Conservation (phyloP, 2,888 invertebrate genomes). For the Epinotia demarniana region DNA sequence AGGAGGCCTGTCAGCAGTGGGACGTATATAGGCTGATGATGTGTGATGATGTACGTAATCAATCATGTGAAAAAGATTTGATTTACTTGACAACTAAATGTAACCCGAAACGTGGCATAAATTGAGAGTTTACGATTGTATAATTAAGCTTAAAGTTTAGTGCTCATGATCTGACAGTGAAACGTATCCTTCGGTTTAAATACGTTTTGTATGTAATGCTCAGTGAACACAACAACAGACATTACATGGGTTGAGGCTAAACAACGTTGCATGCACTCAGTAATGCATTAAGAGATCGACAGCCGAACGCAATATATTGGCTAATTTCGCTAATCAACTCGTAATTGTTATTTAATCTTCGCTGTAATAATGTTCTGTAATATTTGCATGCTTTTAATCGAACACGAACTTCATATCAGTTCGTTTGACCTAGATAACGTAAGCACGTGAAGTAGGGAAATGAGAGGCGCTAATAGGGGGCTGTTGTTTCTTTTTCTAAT, state of each 20-base stretch:
- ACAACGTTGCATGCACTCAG: slow-evolving; percentile 13
- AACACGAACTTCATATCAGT: slow-evolving; percentile 34
- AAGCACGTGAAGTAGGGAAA: neutral
- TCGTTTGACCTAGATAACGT: slow-evolving; percentile 18
- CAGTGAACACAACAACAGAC: neutral
- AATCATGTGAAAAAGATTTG: too few relatives aligned
- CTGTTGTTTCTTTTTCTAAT: too few relatives aligned
- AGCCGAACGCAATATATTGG: slow-evolving; percentile 11
- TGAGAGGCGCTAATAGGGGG: neutral
- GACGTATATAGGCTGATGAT: too few relatives aligned
- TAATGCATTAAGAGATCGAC: slow-evolving; percentile 11
- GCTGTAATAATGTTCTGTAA: slow-evolving; percentile 36
- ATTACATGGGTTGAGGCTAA: neutral
- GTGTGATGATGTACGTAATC: too few relatives aligned
- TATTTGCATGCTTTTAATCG: slow-evolving; percentile 12
- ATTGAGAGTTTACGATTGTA: too few relatives aligned
- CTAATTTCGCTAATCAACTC: slow-evolving; percentile 25
- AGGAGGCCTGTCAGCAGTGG: too few relatives aligned
- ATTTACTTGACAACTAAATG: too few relatives aligned
- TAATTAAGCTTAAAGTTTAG: too few relatives aligned
- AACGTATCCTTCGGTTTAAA: too few relatives aligned
- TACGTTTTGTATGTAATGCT: too few relatives aligned
- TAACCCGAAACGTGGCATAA: too few relatives aligned
- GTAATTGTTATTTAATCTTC: slow-evolving; percentile 36
- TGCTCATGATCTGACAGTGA: too few relatives aligned